These are phyloP conservation scores for Coremacera marginata DNA, from an alignment of 2,888 invertebrate species.

Conservation along the genomic window DNA sequence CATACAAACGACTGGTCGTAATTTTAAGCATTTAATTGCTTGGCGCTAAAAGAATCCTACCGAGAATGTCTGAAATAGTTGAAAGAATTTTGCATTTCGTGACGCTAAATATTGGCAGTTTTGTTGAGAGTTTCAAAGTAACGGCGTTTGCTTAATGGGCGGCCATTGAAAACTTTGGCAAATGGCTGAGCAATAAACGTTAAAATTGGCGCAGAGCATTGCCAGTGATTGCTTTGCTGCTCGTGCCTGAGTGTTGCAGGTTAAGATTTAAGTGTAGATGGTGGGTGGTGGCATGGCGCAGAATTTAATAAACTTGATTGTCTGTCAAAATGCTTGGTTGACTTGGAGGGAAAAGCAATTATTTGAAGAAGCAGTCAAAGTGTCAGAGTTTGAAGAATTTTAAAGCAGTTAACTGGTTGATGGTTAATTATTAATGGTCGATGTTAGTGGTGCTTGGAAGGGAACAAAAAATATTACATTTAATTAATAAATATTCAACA, in stretches of 20 bases:
- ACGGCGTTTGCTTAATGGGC: neutral
- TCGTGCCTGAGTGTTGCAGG: neutral
- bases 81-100: neutral
- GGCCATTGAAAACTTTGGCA: neutral
- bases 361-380: neutral
- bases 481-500: neutral
- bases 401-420: neutral
- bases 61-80: neutral
- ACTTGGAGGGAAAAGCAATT: neutral
- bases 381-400: neutral
- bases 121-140: neutral
- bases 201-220: neutral
- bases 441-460: neutral
- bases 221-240: neutral
- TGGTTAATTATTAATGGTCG: neutral
- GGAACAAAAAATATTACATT: neutral
- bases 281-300: too few relatives aligned
- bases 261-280: neutral
- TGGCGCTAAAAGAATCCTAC: neutral
- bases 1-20: neutral
- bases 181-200: conserved; percentile 4
- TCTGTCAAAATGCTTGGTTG: neutral
- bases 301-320: conserved; percentile 4
- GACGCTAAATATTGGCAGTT: neutral
- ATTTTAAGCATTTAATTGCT: neutral